Conservation (phyloP, 2,888 invertebrate genomes). For the Pandemis corylana region DNA sequence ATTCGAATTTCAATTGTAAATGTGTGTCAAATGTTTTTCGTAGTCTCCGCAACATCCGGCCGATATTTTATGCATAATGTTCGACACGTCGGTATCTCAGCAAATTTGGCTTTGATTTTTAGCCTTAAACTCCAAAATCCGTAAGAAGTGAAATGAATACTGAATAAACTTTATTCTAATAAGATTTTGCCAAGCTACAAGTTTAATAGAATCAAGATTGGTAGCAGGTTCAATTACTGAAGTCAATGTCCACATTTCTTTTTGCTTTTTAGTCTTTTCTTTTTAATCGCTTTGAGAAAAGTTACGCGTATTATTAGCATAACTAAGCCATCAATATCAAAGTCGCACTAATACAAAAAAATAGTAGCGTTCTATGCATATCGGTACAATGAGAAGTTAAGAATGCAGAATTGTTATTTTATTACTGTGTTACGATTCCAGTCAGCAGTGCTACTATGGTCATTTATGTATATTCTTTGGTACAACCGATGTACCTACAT, state of each 20-base stretch:
- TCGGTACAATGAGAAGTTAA: neutral
- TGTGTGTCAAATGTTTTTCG: neutral
- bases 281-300: too few relatives aligned
- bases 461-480: neutral
- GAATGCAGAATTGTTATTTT: neutral
- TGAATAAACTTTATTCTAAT: neutral
- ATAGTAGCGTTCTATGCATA: neutral
- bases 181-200: neutral
- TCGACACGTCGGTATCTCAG: neutral
- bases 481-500: neutral
- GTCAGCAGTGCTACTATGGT: neutral
- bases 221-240: neutral
- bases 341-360: neutral
- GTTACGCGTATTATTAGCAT: too few relatives aligned
- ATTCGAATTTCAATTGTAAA: conserved; percentile 3
- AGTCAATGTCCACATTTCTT: neutral
- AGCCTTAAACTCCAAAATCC: too few relatives aligned
- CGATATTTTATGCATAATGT: neutral
- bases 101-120: neutral
- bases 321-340: neutral
- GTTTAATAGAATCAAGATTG: neutral
- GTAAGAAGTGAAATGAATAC: neutral
- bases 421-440: neutral
- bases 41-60: neutral
- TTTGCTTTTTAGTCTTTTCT: too few relatives aligned